Evolutionary conservation across 2,797 vertebrate species (phyloP).

Genomic region (Poecilia picta): DNA sequence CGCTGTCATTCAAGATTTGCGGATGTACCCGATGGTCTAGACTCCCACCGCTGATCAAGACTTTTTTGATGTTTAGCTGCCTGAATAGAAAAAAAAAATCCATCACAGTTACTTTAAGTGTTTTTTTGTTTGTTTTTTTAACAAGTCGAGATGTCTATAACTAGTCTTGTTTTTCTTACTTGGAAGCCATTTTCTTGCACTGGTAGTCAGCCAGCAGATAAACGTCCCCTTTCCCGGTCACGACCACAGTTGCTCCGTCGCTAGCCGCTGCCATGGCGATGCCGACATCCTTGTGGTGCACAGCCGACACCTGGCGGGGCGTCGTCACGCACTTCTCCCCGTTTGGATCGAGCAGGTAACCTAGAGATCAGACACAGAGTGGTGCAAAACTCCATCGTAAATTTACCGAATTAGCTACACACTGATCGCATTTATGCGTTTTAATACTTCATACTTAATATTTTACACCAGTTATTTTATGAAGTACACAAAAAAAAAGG

Average conservation of each 20-base stretch:
- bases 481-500: background rate
- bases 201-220: slow-evolving; percentile 95
- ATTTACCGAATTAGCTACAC: background rate
- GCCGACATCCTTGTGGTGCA: slow-evolving; percentile 90
- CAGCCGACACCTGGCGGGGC: slow-evolving; percentile 94
- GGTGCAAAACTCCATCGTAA: background rate
- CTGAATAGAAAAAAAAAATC: slow-evolving; percentile 65
- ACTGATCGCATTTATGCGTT: background rate
- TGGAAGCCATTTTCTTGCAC: slow-evolving; percentile 97
- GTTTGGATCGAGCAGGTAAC: slow-evolving; percentile 93
- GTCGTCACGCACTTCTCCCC: slow-evolving; percentile 90
- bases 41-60: slow-evolving; percentile 90
- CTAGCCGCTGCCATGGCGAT: slow-evolving; percentile 91
- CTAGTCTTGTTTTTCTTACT: slow-evolving; percentile 72
- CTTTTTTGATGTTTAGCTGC: slow-evolving; percentile 94
- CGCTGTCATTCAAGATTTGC: slow-evolving; percentile 89
- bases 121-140: background rate
- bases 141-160: background rate
- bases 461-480: background rate
- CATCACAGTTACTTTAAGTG: too few species aligned
- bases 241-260: slow-evolving; percentile 93
- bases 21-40: slow-evolving; percentile 91
- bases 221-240: slow-evolving; percentile 92
- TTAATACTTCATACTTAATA: background rate
- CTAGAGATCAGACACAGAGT: slow-evolving; percentile 70